Percentiles rank a stretch among this genome's conserved stretches.
Conservation (phyloP, 2,113 vertebrate species). For the Pyxicephalus adspersus region DNA sequence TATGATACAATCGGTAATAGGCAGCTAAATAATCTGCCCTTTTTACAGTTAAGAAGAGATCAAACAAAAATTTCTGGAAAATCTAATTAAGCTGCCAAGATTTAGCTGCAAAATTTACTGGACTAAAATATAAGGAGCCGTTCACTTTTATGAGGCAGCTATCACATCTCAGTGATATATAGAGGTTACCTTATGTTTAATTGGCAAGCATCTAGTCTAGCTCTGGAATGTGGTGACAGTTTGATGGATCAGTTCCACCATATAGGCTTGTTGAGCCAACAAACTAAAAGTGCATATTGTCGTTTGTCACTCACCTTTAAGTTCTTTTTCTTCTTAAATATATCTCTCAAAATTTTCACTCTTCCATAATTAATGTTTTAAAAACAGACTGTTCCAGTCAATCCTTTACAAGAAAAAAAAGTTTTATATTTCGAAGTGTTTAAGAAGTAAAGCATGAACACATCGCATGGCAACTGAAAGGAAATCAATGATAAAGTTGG, state of each 20-base stretch:
- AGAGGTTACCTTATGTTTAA: constrained; percentile 71
- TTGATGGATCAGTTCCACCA: constrained; percentile 87
- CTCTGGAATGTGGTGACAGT: constrained; percentile 81
- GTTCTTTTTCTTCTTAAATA: constrained; percentile 75
- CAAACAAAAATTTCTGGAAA: not conserved
- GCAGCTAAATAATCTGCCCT: too few species aligned
- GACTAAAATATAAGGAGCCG: not conserved
- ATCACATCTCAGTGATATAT: constrained; percentile 70
- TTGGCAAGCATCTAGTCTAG: constrained; percentile 74
- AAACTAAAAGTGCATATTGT: constrained; percentile 83
- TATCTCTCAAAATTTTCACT: constrained; percentile 87
- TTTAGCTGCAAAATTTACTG: not conserved
- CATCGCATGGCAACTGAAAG: constrained; percentile 57
- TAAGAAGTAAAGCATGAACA: constrained; percentile 66
- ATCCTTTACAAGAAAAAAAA: constrained; percentile 69
- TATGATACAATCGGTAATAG: too few species aligned
- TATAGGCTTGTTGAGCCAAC: constrained; percentile 89
- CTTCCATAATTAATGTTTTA: constrained; percentile 85
- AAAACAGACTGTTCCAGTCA: constrained; percentile 68
- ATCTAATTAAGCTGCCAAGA: not conserved
- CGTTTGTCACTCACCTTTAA: constrained; percentile 88
- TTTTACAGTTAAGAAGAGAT: too few species aligned
- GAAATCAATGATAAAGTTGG: constrained; percentile 77
- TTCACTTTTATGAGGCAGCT: constrained; percentile 68
- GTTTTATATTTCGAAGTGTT: constrained; percentile 66